Percentiles rank a stretch among this genome's conserved stretches.
Conservation (phyloP, 2,797 vertebrate genomes). For the Poeciliopsis presidionis region DNA sequence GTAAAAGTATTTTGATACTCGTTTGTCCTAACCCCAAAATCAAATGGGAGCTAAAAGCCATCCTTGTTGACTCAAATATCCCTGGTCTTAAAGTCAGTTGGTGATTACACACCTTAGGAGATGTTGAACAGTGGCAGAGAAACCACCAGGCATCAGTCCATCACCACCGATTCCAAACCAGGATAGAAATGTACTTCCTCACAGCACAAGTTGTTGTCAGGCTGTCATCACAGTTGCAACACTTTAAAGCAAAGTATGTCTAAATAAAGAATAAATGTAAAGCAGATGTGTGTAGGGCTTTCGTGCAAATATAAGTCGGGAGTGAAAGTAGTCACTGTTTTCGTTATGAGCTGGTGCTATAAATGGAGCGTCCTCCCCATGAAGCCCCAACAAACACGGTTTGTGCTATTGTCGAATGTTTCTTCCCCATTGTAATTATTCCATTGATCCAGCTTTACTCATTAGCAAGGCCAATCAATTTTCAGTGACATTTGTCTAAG, state of each 20-base stretch:
- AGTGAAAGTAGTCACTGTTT: conserved; percentile 15
- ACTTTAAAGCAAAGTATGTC: not conserved
- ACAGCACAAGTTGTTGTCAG: not conserved
- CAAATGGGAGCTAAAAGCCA: not conserved
- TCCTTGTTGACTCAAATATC: not conserved
- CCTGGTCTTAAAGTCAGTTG: not conserved
- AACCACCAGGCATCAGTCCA: not conserved
- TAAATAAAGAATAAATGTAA: not conserved
- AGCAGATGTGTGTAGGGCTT: not conserved
- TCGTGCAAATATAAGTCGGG: not conserved
- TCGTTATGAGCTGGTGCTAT: conserved; percentile 44
- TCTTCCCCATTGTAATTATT: conserved; percentile 70
- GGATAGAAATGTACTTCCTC: not conserved
- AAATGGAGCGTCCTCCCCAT: conserved; percentile 54
- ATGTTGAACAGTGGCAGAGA: conserved; percentile 5
- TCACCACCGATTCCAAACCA: not conserved
- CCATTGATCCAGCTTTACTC: conserved; percentile 76
- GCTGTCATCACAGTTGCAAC: not conserved
- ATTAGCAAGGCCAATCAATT: conserved; percentile 78
- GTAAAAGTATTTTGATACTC: not conserved
- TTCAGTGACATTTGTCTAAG: conserved; percentile 78
- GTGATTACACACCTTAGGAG: not conserved
- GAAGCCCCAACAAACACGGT: conserved; percentile 63
- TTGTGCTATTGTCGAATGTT: conserved; percentile 69
- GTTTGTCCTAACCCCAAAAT: not conserved